These are phyloP conservation scores for Staurois parvus DNA, from an alignment of 2,797 vertebrate species.

Conservation along the genomic window DNA sequence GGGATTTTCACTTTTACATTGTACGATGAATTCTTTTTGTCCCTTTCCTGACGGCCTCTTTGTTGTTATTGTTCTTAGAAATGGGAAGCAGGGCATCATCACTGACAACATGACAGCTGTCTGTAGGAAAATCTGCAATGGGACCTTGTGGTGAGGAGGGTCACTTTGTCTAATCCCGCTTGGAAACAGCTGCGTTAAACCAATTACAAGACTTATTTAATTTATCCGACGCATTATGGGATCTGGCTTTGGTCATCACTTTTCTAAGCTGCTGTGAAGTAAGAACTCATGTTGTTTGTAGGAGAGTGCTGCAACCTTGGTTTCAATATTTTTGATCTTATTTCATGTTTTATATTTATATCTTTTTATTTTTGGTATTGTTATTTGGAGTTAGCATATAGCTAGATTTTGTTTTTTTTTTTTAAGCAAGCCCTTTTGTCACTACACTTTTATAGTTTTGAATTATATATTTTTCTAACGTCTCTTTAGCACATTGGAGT, in stretches of 20 bases:
- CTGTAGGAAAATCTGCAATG: constrained; percentile 35
- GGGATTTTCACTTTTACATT: no score
- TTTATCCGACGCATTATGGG: neutral
- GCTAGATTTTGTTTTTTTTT: no score
- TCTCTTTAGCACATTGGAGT: no score
- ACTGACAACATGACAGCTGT: constrained; percentile 44
- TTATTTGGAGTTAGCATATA: no score
- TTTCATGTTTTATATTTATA: no score
- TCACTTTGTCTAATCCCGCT: neutral
- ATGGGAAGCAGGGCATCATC: constrained; percentile 54
- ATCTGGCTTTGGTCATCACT: neutral
- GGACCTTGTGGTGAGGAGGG: neutral
- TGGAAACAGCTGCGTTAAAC: constrained; percentile 7
- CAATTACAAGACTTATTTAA: neutral
- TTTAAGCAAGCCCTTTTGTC: no score
- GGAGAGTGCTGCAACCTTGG: no score
- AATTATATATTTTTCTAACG: no score
- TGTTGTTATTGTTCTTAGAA: constrained; percentile 69
- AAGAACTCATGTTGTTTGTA: neutral
- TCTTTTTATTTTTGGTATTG: no score
- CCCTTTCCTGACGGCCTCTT: constrained; percentile 66
- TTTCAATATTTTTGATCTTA: no score
- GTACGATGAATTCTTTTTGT: constrained; percentile 49
- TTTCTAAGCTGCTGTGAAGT: neutral
- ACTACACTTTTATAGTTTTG: no score